Base-by-base conservation (phyloP, 2,797 vertebrate genomes). In the Cichlasoma orientale region DNA sequence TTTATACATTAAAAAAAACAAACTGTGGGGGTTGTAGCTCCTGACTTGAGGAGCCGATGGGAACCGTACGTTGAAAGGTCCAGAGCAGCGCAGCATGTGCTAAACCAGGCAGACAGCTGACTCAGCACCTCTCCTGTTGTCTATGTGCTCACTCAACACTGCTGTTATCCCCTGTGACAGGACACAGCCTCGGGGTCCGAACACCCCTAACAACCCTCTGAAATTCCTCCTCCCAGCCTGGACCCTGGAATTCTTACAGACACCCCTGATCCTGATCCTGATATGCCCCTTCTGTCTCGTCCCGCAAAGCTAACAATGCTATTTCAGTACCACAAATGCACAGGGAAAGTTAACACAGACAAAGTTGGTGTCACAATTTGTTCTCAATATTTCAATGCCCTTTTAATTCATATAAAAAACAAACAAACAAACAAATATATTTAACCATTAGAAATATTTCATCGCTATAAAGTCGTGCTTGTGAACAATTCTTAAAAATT, bases 51-150 rank as follows among this genome's bases (percentile, higher is more conserved):
- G 41, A 86, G 59, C 18, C 27, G 78, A 74, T 92, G 90, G 85
- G 86, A 93, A 89, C 71, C 16, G 41, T 78, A 68, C 8, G 2
- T 27, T 10, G 33, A 81, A 82, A 57, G 72, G 76, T 80, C 56
- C 4, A 44, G 81, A 16, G 87, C 93, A 91, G 47, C 52, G 50
- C 83, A 92, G 87, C 87, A 38, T 94, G 88, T n/a, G 84, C 87
- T 94, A 90, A 95, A 61, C 78, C 81, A 66, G 82, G 82, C 75
- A 56, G 94, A 95, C 91, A 94, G 92, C 91, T 93, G 92, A 94
- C 89, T 95, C 92, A 93, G 91, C 93, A 82, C 87, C 87, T 90
- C 85, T 79, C 90, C 86, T 85, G 77, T 80, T 91, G 87, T 92
- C 85, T 91, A 79, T 92, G 86, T 92, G 90, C 80, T 93, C 91